These are phyloP conservation scores for Aldabrachelys gigantea DNA, from an alignment of 2,113 vertebrate species.

Conservation along the genomic window DNA sequence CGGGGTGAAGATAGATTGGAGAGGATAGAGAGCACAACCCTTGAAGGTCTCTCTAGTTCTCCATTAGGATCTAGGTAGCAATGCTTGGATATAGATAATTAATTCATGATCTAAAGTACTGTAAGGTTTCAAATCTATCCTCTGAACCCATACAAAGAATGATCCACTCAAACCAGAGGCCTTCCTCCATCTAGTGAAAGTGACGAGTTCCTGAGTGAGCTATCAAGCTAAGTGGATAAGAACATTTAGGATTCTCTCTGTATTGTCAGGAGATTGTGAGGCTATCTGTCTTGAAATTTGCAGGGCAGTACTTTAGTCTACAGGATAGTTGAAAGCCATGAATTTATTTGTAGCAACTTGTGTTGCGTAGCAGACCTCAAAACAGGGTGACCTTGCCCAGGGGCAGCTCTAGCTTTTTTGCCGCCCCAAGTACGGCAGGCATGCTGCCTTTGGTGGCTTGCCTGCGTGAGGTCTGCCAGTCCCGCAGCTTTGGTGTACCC, in stretches of 20 bases:
- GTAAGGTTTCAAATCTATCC: neutral
- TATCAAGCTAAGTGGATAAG: neutral
- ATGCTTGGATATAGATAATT: neutral
- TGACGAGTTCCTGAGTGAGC: neutral
- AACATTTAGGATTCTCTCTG: neutral
- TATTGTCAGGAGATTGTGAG: neutral
- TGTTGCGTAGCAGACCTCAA: too few relatives aligned
- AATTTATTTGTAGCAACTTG: neutral
- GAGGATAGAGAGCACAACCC: neutral
- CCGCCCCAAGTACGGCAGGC: too few relatives aligned
- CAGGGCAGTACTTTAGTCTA: constrained; percentile 10
- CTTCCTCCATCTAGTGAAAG: neutral
- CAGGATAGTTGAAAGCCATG: neutral
- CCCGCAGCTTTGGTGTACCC: too few relatives aligned
- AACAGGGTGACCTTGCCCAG: too few relatives aligned
- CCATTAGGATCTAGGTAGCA: neutral
- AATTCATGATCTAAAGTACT: neutral
- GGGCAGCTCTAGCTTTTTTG: too few relatives aligned
- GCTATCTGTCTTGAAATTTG: neutral
- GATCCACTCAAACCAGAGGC: rapidly evolving
- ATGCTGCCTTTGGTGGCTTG: too few relatives aligned
- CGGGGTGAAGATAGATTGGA: neutral
- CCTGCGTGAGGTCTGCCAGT: too few relatives aligned
- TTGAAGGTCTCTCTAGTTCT: neutral
- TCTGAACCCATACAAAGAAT: neutral